Evolutionary conservation across 1,140 invertebrate species (phyloP), one percentile per base, ranked within the genome.

Genomic region (Doryteuthis pealeii): DNA sequence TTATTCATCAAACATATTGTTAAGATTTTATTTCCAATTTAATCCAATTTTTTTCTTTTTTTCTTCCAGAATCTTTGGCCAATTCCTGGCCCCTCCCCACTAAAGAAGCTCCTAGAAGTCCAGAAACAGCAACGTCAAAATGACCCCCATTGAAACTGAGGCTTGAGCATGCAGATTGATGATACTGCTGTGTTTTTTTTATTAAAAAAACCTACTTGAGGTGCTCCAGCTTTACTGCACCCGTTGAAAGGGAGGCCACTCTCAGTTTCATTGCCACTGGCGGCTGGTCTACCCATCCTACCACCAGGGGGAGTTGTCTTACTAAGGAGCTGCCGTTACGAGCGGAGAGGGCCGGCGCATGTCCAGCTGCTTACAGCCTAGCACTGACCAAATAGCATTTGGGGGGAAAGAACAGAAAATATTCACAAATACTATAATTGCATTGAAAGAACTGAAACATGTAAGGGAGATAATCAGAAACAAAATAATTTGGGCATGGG

Each of bases 71-170:
- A 93, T 2, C 86, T 95, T 18, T 95, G 94, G 92, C 92, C 92
- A 90, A 92, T 92, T 92, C 1, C 92, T 92, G 30, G 92, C 92
- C 10, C 92, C 92, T 94, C 93, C 22, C 93, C 93, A 0, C 87
- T 95, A 33, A 93, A 94, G 83, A 90, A 93, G 74, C 90, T 95
- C 8, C 85, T 95, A 62, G 93, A 95, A 82, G 93, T 93, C 81
- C 93, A 95, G 86, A 93, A 93, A 75, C 79, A 81, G 31, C 84
- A 86, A 69, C 79, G 83, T 26, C 83, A 85, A 73, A 81, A 75
- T 32, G 85, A 86, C 66, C 85, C 85, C 30, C 85, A 84, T 74
- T 86, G 85, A 86, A 58, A 58, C 18, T 58, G 26, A 58, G 18
- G 18, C 18, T 58, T 58, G 54, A 28, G 18, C 54, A 5, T 58